A percentile compares a stretch with the other conserved stretches of the same genome.
phyloP scores from a whole-genome alignment of 1,140 invertebrate genomes.

The Drosophila aff. region DNA sequence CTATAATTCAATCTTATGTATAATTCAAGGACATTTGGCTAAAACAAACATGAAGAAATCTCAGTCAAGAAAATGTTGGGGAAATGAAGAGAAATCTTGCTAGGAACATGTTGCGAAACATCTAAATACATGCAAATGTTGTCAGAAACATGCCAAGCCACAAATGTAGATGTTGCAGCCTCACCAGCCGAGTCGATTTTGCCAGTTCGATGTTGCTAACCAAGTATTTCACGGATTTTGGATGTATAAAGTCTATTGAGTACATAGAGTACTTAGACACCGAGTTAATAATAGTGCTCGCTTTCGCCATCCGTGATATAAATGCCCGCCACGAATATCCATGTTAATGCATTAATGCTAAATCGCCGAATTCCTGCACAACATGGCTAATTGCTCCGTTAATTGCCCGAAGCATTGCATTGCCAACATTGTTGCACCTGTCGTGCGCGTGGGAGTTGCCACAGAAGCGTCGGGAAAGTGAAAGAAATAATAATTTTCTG shows the following conservation, averaged over 20 bases:
- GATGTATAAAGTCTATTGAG: background rate
- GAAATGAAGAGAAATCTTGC: background rate
- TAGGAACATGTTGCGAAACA: too few species aligned
- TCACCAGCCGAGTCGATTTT: background rate
- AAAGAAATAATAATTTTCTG: constrained; percentile 38
- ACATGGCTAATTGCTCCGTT: constrained; percentile 62
- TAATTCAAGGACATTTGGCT: constrained; percentile 13
- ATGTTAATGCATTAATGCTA: constrained; percentile 58
- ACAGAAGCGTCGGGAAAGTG: constrained; percentile 36
- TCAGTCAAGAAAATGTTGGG: background rate
- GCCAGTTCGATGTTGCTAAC: background rate
- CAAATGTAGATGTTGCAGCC: background rate
- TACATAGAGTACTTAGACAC: background rate
- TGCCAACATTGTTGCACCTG: constrained; percentile 35
- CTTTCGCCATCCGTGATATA: constrained; percentile 42
- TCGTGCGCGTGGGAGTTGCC: constrained; percentile 20
- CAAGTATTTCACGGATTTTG: background rate
- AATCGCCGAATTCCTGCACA: constrained; percentile 46
- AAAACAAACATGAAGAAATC: constrained; percentile 12
- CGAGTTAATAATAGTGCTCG: constrained; percentile 16
- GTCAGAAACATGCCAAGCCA: background rate
- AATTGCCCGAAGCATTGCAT: constrained; percentile 47
- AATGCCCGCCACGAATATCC: constrained; percentile 54
- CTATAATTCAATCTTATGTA: too few species aligned
- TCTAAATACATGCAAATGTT: too few species aligned